Evolutionary conservation across 2,113 vertebrate species (phyloP).

Genomic region (Apeltes quadracus): DNA sequence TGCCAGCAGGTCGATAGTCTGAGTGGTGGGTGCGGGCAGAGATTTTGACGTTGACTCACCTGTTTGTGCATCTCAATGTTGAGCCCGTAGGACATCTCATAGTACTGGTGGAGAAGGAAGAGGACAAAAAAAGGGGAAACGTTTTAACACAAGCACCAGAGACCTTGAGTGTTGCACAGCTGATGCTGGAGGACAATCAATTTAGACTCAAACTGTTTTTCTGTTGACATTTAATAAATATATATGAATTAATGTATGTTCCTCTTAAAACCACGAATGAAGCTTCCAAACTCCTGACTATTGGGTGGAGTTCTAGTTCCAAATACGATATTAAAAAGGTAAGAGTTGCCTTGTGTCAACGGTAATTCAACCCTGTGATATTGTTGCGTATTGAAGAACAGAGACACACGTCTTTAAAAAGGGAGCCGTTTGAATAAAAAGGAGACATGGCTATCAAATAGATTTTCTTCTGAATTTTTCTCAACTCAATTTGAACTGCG

Average conservation of each 20-base stretch:
- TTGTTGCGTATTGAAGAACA: not conserved
- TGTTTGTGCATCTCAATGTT: constrained; percentile 99
- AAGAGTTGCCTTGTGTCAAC: not conserved
- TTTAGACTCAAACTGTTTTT: not conserved
- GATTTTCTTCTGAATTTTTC: not conserved
- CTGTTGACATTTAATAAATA: not conserved
- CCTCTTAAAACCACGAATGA: not conserved
- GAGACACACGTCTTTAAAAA: not conserved
- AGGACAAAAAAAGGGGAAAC: constrained; percentile 11
- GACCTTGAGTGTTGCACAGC: not conserved
- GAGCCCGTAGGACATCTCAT: constrained; percentile 91
- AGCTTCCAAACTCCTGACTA: not conserved
- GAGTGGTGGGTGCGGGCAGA: too few relatives aligned
- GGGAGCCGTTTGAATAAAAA: not conserved
- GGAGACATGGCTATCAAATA: not conserved
- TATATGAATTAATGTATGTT: too few relatives aligned
- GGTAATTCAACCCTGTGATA: not conserved
- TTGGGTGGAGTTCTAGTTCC: not conserved
- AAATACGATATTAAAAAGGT: not conserved
- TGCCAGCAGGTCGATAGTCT: too few relatives aligned
- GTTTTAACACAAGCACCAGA: not conserved
- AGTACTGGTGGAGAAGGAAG: constrained; percentile 63
- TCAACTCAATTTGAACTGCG: not conserved
- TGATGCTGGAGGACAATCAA: not conserved
- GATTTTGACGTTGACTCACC: too few relatives aligned